These are phyloP conservation scores for Saguinus midas DNA, from an alignment of 2,113 vertebrate genomes.

Conservation along the genomic window DNA sequence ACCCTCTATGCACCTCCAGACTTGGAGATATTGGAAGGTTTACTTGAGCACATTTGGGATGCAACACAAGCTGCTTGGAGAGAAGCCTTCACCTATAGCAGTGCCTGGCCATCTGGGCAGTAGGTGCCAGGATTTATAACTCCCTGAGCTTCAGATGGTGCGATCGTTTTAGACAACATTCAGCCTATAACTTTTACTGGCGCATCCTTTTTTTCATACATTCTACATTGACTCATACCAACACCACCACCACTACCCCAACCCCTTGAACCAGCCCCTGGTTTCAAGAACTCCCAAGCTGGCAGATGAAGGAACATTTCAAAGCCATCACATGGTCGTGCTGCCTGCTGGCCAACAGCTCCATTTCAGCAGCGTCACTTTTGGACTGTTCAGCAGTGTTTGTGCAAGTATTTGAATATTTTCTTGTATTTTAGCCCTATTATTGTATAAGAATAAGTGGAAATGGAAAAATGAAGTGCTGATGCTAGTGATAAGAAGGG, in stretches of 20 bases:
- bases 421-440: constrained; percentile 57
- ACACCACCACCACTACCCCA: too few relatives aligned
- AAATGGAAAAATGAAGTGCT: constrained; percentile 59
- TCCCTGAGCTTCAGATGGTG: neutral
- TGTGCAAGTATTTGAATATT: constrained; percentile 45
- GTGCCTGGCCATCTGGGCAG: neutral
- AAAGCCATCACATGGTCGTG: neutral
- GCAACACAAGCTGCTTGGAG: neutral
- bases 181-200: neutral
- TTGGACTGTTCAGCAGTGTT: constrained; percentile 22
- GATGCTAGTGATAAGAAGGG: constrained; percentile 60
- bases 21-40: neutral
- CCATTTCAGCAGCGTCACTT: neutral
- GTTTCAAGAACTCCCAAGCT: neutral
- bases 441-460: constrained; percentile 57
- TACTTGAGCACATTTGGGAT: neutral
- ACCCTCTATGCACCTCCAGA: neutral
- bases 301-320: neutral
- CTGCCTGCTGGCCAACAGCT: neutral
- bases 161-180: neutral
- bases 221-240: neutral
- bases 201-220: neutral
- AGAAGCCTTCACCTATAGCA: neutral
- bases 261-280: neutral
- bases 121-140: neutral